Base-by-base conservation (phyloP, 2,888 invertebrate species). In the Agonopterix arenella region DNA sequence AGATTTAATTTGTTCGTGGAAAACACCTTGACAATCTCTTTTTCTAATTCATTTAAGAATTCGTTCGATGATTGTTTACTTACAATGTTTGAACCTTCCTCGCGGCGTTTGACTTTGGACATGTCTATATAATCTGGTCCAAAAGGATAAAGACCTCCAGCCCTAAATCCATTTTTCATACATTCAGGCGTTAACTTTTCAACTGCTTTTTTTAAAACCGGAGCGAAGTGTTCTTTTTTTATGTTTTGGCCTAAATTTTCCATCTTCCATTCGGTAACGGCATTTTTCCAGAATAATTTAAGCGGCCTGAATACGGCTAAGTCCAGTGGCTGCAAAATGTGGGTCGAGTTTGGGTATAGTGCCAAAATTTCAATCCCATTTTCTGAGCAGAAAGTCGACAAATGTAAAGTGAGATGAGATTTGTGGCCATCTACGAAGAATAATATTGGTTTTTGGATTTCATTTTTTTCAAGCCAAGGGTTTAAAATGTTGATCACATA, bases 391-490 rank as follows among this genome's bases (percentile, higher is more conserved):
- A 62, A 66, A 49, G 60, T 51, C 36, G 56, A 58, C 44, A 64
- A 54, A 56, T 59, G 56, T 44, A 60, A 48, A 44, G 63, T 62
- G 46, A 61, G 42, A 47, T 64, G 63, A 11, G 61, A 63, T 18
- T 50, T 46, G 55, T 64, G 66, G 18, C 64, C 66, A 54, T 69
- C 65, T 45, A 70, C 47, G 49, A 64, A 68, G 8, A 52, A 57
- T 1, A 57, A 8, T 2, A 54, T n/a, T 1, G 53, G 57, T n/a
- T 42, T 46, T 45, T 46, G 8, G n/a, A 51, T 53, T 16, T 48
- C 46, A 1, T 52, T 45, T 43, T 50, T 8, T 9, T 13, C 16
- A 5, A 56, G 11, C 52, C 53, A 54, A 13, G 51, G 53, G 44
- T 53, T 36, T 10, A 57, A 57, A 8, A 53, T 45, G 11, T 55